Evolutionary conservation across 2,797 vertebrate genomes (phyloP), one percentile per base, ranked within the genome.

Genomic region (Macropodus opercularis): DNA sequence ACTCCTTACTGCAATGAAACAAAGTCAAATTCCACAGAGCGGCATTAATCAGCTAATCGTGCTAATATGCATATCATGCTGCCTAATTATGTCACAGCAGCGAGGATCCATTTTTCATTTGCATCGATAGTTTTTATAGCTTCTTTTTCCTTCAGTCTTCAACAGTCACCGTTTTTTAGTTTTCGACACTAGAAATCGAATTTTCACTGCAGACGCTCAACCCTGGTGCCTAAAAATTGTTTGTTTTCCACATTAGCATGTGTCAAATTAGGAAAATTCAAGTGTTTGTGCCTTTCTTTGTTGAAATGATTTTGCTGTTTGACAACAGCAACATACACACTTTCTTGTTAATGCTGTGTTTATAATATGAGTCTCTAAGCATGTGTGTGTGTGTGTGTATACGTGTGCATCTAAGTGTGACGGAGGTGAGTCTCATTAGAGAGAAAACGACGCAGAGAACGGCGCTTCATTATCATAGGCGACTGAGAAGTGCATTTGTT

Each of bases 351-450:
- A 24, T 49, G 41, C 32, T 46, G 32, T 61, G 63, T 49, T 68
- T 49, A 36, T 55, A 18, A 49, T 68, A 42, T 6, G 44, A 44
- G 18, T 39, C 36, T 39, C 36, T 19, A 39, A 39, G 36, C 19
- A 47, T 42, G 48, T 60, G 46, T 40, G 34, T 32, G 22, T 49
- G 53, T 17, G 54, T 39, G 62, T 42, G 15, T 53, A 7, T 22
- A 36, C n/a, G 32, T 21, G 27, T 43, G 51, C 67, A 63, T 66
- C 10, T 63, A 58, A 55, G 80, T 10, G 24, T 62, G 73, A 77
- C 21, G 19, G 77, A 79, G 72, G 72, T 76, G 81, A 84, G 79
- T 70, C 83, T 89, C 81, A 84, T 84, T 82, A 84, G 65, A 36
- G 69, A 54, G 49, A 63, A 47, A 76, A 32, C 46, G 59, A 47